Percentiles rank a stretch among this genome's conserved stretches.
Conservation (phyloP, 2,888 invertebrate species). For the Cartodere bifasciata region DNA sequence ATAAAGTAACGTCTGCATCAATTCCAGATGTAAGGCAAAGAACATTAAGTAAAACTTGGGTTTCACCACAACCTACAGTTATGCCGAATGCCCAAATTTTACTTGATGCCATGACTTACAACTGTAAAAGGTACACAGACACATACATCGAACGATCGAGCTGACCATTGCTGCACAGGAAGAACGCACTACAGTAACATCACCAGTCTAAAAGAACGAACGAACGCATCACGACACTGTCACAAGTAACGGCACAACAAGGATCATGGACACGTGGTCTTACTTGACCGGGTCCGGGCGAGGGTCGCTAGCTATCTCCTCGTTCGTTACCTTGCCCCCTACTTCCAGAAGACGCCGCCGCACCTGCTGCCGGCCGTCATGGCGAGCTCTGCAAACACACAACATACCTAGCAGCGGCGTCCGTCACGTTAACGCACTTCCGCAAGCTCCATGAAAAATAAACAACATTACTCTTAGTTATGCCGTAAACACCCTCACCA, state of each 20-base stretch:
- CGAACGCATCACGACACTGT: conserved; percentile 37
- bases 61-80: too few species aligned
- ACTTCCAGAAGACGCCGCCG: conserved; percentile 49
- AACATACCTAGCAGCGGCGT: conserved; percentile 46
- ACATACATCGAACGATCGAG: conserved; percentile 37
- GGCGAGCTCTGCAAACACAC: conserved; percentile 47
- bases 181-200: conserved; percentile 34
- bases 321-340: conserved; percentile 48
- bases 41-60: too few species aligned
- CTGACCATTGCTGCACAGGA: conserved; percentile 33
- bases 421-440: conserved; percentile 14
- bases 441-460: too few species aligned
- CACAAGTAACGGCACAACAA: conserved; percentile 37
- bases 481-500: too few species aligned
- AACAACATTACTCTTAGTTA: too few species aligned
- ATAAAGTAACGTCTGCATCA: too few species aligned
- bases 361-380: conserved; percentile 35
- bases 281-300: conserved; percentile 36
- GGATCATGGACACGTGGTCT: conserved; percentile 36
- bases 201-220: conserved; percentile 30
- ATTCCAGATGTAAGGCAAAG: too few species aligned
- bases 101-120: too few species aligned
- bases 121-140: conserved; percentile 27
- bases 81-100: too few species aligned
- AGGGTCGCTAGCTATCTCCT: conserved; percentile 47